phyloP scores from a whole-genome alignment of 1,140 invertebrate genomes.

The Sogatella furcifera region DNA sequence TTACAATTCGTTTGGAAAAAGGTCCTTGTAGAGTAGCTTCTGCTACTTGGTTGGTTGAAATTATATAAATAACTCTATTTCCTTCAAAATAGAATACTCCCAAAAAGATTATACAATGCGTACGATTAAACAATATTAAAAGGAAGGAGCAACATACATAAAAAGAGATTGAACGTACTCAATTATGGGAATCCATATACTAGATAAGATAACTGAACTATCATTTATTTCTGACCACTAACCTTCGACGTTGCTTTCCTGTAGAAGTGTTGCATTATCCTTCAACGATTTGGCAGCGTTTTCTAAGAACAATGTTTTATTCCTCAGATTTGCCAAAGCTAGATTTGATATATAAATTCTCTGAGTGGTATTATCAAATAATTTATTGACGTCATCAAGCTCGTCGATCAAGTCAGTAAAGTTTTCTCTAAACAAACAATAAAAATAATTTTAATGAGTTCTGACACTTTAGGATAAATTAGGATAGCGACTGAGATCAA shows the following conservation, averaged over 20 bases:
- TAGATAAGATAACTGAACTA: not conserved
- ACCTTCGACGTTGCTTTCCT: constrained; percentile 89
- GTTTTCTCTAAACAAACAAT: constrained; percentile 32
- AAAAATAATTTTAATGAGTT: not conserved
- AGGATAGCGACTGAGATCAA: too few species aligned
- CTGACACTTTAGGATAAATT: not conserved
- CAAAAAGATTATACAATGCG: too few species aligned
- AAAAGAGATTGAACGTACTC: too few species aligned
- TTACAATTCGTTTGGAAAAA: too few species aligned
- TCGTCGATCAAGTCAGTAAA: constrained; percentile 40
- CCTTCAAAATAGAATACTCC: too few species aligned
- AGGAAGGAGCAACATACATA: too few species aligned
- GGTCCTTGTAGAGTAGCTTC: too few species aligned
- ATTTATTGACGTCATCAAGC: constrained; percentile 46
- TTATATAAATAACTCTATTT: too few species aligned
- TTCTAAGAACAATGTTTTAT: constrained; percentile 59
- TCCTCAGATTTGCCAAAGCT: constrained; percentile 60
- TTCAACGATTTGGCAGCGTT: constrained; percentile 60
- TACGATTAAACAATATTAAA: too few species aligned
- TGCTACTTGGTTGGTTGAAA: too few species aligned
- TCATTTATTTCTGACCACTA: not conserved
- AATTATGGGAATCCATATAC: too few species aligned
- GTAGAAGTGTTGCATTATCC: constrained; percentile 78
- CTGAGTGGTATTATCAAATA: constrained; percentile 63
- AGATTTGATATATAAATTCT: constrained; percentile 67